Conservation (phyloP, 2,888 invertebrate genomes). For the Gymnosoma rotundatum region DNA sequence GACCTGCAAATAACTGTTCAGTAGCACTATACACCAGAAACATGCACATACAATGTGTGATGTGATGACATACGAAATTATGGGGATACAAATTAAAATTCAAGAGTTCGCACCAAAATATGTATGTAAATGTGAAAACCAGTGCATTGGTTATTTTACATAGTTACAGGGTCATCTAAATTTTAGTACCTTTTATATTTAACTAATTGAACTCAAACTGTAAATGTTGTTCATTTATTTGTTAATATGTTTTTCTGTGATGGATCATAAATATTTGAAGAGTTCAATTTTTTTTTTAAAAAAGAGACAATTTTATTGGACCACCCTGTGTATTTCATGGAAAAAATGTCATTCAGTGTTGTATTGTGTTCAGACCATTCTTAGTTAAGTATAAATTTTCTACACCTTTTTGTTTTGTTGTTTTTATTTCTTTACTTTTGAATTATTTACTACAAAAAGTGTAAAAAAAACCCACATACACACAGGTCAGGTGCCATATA, state of each 20-base stretch:
- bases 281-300: background rate
- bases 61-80: background rate
- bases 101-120: background rate
- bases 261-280: too few species aligned
- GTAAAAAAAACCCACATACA: background rate
- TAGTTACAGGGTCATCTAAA: background rate
- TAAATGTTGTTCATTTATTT: too few species aligned
- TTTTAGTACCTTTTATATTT: too few species aligned
- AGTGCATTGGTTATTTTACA: background rate
- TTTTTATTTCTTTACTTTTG: conserved; percentile 5
- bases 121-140: background rate
- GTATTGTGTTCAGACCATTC: conserved; percentile 30
- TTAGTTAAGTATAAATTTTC: conserved; percentile 34
- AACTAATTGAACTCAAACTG: too few species aligned
- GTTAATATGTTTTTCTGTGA: too few species aligned
- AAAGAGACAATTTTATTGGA: background rate
- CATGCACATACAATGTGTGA: conserved; percentile 6
- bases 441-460: conserved; percentile 43
- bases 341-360: conserved; percentile 40
- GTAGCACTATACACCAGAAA: conserved; percentile 2
- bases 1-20: conserved; percentile 56
- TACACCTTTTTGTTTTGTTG: background rate
- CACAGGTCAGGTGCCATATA: conserved; percentile 21
- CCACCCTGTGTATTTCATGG: background rate
- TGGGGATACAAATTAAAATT: conserved; percentile 39